Percentiles rank a stretch among this genome's conserved stretches.
Conservation (phyloP, 1,140 invertebrate genomes). For the Listronotus bonariensis region DNA sequence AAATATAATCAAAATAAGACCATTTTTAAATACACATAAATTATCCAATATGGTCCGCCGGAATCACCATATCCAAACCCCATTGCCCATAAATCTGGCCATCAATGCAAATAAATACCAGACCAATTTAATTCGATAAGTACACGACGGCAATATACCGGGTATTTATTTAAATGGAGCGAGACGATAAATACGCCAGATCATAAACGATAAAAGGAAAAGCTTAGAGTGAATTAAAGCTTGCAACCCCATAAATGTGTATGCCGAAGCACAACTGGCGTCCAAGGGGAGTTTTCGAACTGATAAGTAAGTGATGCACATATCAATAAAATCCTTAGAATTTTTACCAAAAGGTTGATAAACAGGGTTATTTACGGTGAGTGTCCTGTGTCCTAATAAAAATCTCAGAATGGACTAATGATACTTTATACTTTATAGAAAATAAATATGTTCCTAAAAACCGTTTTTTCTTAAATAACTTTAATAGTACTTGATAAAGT, state of each 20-base stretch:
- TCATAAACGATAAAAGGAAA: conserved; percentile 46
- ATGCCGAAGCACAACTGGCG: conserved; percentile 26
- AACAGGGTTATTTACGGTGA: too few species aligned
- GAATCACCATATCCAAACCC: conserved; percentile 5
- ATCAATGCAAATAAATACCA: conserved; percentile 32
- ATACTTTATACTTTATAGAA: too few species aligned
- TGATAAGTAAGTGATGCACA: too few species aligned
- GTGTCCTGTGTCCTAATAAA: too few species aligned
- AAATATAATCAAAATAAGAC: neutral
- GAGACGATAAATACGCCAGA: conserved; percentile 43
- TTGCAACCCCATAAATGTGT: conserved; percentile 45
- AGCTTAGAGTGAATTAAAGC: conserved; percentile 45
- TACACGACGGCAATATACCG: conserved; percentile 13
- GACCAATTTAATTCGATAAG: conserved; percentile 33
- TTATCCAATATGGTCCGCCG: conserved; percentile 5
- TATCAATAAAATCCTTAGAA: too few species aligned
- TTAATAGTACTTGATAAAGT: too few species aligned
- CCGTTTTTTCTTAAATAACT: too few species aligned
- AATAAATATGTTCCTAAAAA: too few species aligned
- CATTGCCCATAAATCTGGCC: conserved; percentile 20
- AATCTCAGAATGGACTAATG: too few species aligned
- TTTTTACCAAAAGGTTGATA: too few species aligned
- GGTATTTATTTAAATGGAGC: conserved; percentile 45
- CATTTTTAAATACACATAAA: neutral
- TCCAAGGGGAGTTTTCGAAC: conserved; percentile 18